Evolutionary conservation across 2,888 invertebrate genomes (phyloP).

Genomic region (Anorthoa munda): DNA sequence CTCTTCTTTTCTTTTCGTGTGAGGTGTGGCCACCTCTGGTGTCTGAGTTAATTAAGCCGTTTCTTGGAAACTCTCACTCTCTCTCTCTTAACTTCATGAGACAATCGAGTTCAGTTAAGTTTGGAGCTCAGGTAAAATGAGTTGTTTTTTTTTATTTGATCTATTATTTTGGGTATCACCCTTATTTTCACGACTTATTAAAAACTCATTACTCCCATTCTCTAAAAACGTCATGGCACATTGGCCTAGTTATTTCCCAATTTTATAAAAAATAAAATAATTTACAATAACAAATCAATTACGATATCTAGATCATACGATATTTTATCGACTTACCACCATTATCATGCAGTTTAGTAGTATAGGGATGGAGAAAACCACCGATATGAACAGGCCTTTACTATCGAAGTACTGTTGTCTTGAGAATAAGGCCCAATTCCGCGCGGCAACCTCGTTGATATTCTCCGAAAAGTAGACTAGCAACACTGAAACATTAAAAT

Average conservation of each 20-base stretch:
- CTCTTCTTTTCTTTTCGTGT: no score
- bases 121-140: no score
- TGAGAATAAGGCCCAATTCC: conserved; percentile 96
- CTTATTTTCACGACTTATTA: no score
- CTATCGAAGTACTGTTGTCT: conserved; percentile 98
- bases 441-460: conserved; percentile 97
- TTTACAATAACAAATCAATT: conserved; percentile 18
- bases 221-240: background rate
- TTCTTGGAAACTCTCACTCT: no score
- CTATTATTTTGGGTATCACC: no score
- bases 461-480: conserved; percentile 97
- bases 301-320: conserved; percentile 38
- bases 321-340: conserved; percentile 94
- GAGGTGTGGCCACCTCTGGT: no score
- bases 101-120: background rate
- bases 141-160: no score
- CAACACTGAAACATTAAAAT: conserved; percentile 92
- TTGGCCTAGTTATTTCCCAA: background rate
- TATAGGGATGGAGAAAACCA: conserved; percentile 98
- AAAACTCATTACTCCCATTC: background rate
- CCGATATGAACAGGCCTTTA: conserved; percentile 97
- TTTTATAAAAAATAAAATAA: background rate
- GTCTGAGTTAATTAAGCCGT: no score
- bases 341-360: conserved; percentile 97
- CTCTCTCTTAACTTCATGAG: background rate